These are phyloP conservation scores for Varecia variegata DNA, from an alignment of 2,797 vertebrate genomes.

Conservation along the genomic window DNA sequence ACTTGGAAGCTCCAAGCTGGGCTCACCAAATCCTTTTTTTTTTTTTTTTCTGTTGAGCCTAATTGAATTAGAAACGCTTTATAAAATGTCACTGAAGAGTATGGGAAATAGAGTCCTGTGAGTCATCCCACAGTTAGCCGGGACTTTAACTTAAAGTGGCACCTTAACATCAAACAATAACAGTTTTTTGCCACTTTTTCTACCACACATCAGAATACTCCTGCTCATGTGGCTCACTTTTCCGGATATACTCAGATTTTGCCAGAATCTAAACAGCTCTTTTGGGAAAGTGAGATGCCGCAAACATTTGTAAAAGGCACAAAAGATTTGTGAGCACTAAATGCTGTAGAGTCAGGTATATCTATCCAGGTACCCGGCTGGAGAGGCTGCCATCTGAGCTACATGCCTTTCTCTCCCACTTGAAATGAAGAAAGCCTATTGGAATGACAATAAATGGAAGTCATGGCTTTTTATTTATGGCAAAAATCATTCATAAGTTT, in stretches of 20 bases:
- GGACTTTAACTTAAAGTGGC: neutral
- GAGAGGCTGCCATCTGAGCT: neutral
- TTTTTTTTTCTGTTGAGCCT: neutral
- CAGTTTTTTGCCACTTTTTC: neutral
- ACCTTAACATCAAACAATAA: accelerated
- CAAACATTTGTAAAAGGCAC: neutral
- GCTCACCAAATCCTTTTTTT: neutral
- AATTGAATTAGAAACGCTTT: neutral
- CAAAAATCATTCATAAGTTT: neutral
- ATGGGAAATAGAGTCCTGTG: neutral
- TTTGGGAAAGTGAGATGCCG: neutral
- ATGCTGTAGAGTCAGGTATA: neutral
- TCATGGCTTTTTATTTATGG: neutral
- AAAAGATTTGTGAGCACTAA: neutral
- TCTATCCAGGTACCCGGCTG: neutral
- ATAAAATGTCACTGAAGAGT: neutral
- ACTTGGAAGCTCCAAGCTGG: neutral
- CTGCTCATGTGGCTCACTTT: accelerated
- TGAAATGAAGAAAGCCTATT: neutral
- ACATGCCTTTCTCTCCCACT: neutral
- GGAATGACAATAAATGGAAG: neutral
- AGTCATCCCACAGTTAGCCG: neutral
- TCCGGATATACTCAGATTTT: neutral
- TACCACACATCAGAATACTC: accelerated
- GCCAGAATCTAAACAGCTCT: neutral